Conservation (phyloP, 1,140 invertebrate genomes). For the Cherax quadricarinatus region DNA sequence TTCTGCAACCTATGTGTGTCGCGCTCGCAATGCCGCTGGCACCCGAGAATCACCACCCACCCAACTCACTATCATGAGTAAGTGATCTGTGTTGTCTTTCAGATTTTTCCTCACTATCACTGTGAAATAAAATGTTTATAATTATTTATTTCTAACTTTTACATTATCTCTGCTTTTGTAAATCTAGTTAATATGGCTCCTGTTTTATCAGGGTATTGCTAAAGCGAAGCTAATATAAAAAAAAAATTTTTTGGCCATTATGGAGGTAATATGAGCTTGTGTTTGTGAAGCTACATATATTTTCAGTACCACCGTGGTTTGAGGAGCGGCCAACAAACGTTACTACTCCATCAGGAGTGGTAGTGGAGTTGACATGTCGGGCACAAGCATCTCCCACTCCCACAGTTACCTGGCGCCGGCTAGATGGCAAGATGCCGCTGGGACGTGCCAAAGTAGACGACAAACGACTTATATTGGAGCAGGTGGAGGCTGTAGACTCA, state of each 20-base stretch:
- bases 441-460: conserved; percentile 32
- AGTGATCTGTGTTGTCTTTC: conserved; percentile 30
- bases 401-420: conserved; percentile 37
- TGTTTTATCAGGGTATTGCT: background rate
- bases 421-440: conserved; percentile 43
- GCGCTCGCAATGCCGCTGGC: conserved; percentile 77
- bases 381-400: conserved; percentile 20
- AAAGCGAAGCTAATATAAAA: background rate
- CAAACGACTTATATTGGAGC: conserved; percentile 4
- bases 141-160: no score
- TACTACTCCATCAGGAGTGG: conserved; percentile 26
- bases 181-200: no score
- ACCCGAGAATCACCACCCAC: conserved; percentile 75
- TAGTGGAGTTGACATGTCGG: conserved; percentile 32
- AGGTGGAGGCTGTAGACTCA: conserved; percentile 22
- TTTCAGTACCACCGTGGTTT: conserved; percentile 40
- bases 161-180: no score
- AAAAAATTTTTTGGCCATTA: background rate
- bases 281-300: background rate
- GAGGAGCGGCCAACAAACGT: conserved; percentile 47
- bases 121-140: no score
- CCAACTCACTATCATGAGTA: conserved; percentile 76
- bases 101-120: background rate
- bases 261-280: no score
- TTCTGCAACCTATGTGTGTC: conserved; percentile 75